phyloP scores from a whole-genome alignment of 2,797 vertebrate species.

The Onychomys arenicola region DNA sequence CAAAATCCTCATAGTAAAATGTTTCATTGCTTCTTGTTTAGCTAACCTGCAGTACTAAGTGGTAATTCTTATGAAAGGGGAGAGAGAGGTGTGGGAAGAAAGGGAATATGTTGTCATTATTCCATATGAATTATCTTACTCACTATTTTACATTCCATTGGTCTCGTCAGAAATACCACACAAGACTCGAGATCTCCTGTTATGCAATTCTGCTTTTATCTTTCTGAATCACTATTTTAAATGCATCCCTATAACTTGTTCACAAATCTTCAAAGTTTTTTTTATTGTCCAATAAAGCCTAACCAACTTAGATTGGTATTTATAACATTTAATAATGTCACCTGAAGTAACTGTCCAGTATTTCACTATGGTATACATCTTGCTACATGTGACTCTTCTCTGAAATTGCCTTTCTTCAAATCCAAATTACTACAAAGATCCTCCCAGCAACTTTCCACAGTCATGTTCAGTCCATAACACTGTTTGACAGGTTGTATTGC shows the following conservation, averaged over 20 bases:
- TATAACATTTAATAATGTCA: conserved; percentile 11
- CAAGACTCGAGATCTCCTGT: neutral
- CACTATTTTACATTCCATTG: neutral
- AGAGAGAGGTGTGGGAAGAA: neutral
- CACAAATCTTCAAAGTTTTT: neutral
- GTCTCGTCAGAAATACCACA: neutral
- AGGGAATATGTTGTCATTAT: neutral
- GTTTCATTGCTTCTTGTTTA: neutral
- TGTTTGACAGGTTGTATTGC: neutral
- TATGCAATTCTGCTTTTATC: neutral
- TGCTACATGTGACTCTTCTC: neutral
- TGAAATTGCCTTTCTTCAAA: neutral
- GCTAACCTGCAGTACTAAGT: neutral
- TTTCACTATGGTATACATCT: neutral
- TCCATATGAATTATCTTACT: neutral
- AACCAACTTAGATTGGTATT: neutral
- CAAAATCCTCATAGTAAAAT: neutral
- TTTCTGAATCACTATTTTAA: neutral
- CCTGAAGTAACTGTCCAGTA: neutral
- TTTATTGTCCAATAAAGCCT: neutral
- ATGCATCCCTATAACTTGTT: neutral
- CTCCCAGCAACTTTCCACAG: neutral
- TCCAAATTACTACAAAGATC: conserved; percentile 46
- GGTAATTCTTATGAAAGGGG: neutral
- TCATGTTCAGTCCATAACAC: neutral